Base-by-base conservation (phyloP, 2,888 invertebrate genomes). In the Hylaea fasciaria region DNA sequence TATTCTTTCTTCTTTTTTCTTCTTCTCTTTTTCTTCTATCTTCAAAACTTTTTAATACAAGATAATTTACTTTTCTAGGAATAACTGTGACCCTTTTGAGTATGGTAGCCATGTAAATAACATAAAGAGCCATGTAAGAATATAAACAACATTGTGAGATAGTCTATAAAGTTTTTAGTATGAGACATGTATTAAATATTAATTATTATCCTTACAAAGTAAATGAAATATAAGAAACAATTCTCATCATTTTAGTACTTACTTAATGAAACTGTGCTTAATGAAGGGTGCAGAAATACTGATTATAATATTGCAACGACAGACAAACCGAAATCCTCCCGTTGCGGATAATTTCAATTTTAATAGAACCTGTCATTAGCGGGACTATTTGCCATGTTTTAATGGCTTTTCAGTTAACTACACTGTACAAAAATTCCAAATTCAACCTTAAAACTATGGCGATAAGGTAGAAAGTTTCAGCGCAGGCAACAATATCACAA, bases 321-420 rank as follows among this genome's bases (percentile, higher is more conserved):
- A 53, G 57, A 63, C 41, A 53, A 62, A 51, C 55, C 57, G 48
- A 62, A 59, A 63, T 51, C 50, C 57, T 45, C 70, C 65, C 64
- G 60, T 53, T 65, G 66, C 64, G 71, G 73, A 80, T 79, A 78
- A 78, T 78, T 80, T 78, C 74, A 76, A 80, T 81, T 80, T 81
- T 80, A 85, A 84, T 81, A 81, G 73, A 76, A 72, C 70, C 78
- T 80, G 80, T 80, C 82, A 83, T 85, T 84, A 80, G 76, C 72
- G 75, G 72, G 65, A 75, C 74, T 80, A 80, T 83, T 83, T 83
- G 82, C 80, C 66, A 74, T 78, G 74, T 79, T 71, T 77, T 82
- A 83, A 84, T 85, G 74, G 78, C 72, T 80, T 82, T 80, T 74
- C 74, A 77, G 78, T 80, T 76, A 82, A 80, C 78, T 76, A 55